Conservation (phyloP, 1,140 invertebrate species). For the Aplysia californica region DNA sequence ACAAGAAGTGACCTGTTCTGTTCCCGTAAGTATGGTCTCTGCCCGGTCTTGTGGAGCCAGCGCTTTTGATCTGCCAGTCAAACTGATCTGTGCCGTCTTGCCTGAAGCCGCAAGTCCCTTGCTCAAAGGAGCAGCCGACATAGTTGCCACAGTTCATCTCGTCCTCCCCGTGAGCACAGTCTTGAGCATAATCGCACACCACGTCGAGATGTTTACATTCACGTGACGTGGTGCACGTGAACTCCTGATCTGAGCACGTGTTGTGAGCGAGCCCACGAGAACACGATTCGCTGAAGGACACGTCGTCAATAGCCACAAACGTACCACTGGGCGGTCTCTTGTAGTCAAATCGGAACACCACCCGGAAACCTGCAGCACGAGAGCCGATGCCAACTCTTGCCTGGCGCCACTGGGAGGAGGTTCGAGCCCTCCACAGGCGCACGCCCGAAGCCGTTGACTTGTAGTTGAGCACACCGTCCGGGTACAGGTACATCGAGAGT, state of each 20-base stretch:
- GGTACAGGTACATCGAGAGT: constrained; percentile 9
- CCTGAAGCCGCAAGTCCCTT: constrained; percentile 62
- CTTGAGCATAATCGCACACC: constrained; percentile 52
- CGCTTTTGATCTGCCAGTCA: constrained; percentile 71
- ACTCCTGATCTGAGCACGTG: constrained; percentile 45
- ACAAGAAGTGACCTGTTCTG: constrained; percentile 68
- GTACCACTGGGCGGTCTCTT: constrained; percentile 62
- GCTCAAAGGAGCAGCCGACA: constrained; percentile 79
- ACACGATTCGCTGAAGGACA: constrained; percentile 69
- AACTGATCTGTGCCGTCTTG: constrained; percentile 54
- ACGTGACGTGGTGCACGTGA: constrained; percentile 36
- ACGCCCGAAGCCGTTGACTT: background rate
- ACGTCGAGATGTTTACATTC: constrained; percentile 48
- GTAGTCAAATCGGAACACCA: constrained; percentile 12
- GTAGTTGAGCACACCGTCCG: constrained; percentile 11
- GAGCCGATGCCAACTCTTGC: constrained; percentile 17
- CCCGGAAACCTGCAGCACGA: constrained; percentile 11
- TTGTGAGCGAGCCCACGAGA: constrained; percentile 31
- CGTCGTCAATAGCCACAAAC: constrained; percentile 82
- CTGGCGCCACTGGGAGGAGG: background rate
- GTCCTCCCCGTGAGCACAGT: constrained; percentile 61
- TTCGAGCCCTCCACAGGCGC: background rate
- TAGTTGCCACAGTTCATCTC: constrained; percentile 38
- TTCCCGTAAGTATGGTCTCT: constrained; percentile 78
- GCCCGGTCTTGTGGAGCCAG: constrained; percentile 75